Evolutionary conservation across 2,113 vertebrate genomes (phyloP).

Genomic region (Phycodurus eques): DNA sequence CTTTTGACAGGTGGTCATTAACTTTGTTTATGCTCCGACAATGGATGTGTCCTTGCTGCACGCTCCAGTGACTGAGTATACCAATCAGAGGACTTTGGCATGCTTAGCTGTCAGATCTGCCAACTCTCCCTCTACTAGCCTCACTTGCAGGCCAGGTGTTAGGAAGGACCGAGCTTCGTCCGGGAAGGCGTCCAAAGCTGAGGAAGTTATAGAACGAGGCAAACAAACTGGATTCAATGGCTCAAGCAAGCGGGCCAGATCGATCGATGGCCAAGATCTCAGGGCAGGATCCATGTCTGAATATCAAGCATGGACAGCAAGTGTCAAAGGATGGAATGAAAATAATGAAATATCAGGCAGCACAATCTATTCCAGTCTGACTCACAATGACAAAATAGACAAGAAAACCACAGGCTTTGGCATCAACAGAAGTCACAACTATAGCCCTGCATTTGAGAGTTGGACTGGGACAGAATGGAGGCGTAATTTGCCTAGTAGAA

Average conservation of each 20-base stretch:
- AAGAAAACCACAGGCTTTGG: conserved; percentile 19
- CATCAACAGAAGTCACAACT: conserved; percentile 14
- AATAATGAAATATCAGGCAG: conserved; percentile 16
- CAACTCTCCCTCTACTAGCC: conserved; percentile 46
- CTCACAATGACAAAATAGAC: conserved; percentile 25
- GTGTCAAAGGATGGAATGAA: conserved; percentile 18
- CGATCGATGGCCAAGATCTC: neutral
- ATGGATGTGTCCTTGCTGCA: conserved; percentile 57
- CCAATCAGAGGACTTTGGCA: conserved; percentile 16
- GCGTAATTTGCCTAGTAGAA: conserved; percentile 41
- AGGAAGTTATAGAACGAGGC: neutral
- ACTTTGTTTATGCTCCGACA: conserved; percentile 50
- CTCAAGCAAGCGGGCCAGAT: conserved; percentile 6
- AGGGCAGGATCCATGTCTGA: neutral
- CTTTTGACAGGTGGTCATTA: conserved; percentile 45
- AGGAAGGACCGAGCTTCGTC: conserved; percentile 8
- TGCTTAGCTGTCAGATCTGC: conserved; percentile 66
- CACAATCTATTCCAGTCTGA: conserved; percentile 9
- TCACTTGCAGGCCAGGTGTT: conserved; percentile 32
- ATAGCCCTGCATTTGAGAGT: conserved; percentile 10
- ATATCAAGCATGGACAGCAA: conserved; percentile 16
- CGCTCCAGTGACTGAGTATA: conserved; percentile 26
- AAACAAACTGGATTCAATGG: conserved; percentile 13
- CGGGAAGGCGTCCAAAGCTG: neutral
- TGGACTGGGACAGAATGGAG: conserved; percentile 43